Percentiles rank a stretch among this genome's conserved stretches.
Conservation (phyloP, 1,140 invertebrate genomes). For the Ceratina japonica region DNA sequence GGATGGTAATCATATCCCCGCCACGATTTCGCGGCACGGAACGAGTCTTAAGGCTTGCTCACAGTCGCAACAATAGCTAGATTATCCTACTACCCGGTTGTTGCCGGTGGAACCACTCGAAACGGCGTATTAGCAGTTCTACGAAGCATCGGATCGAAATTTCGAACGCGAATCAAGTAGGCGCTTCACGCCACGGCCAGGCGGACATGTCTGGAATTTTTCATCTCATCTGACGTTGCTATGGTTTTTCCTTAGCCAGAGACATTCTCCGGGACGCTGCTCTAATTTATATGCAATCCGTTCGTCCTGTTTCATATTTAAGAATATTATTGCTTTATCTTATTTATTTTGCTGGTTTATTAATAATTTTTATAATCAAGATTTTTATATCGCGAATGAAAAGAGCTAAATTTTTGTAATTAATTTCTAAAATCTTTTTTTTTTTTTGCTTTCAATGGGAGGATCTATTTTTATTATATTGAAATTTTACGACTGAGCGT, state of each 20-base stretch:
- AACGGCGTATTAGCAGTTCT: background rate
- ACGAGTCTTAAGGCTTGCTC: constrained; percentile 39
- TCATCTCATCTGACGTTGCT: background rate
- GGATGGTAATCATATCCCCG: constrained; percentile 45
- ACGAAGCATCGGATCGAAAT: background rate
- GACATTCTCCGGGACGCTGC: background rate
- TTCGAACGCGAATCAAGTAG: background rate
- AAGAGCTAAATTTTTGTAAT: too few species aligned
- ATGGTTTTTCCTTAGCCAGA: background rate
- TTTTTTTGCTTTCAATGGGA: too few species aligned
- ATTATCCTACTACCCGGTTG: background rate
- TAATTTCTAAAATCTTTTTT: too few species aligned
- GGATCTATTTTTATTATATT: too few species aligned
- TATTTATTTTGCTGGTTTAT: too few species aligned
- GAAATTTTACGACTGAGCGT: too few species aligned
- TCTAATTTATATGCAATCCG: background rate
- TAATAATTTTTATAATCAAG: too few species aligned
- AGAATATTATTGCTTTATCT: too few species aligned
- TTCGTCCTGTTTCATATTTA: too few species aligned
- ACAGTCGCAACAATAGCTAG: constrained; percentile 1
- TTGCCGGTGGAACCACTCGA: background rate
- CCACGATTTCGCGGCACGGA: constrained; percentile 37
- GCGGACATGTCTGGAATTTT: constrained; percentile 17
- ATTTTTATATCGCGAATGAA: too few species aligned
- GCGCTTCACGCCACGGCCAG: background rate